phyloP scores from a whole-genome alignment of 2,797 vertebrate species.

The Odontamblyopus lacepedii region DNA sequence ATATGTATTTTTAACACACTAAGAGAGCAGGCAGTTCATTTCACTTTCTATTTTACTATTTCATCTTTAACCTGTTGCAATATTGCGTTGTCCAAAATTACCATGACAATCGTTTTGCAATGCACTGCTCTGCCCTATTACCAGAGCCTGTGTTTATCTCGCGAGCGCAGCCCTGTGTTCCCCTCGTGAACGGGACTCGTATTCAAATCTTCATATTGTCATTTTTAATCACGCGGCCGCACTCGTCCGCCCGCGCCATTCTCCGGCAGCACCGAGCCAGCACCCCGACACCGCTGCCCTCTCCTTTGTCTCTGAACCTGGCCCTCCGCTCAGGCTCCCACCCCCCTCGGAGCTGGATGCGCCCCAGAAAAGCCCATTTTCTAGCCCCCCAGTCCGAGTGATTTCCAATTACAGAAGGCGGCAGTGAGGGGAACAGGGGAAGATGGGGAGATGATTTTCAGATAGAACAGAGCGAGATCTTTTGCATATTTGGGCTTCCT shows the following conservation, averaged over 20 bases:
- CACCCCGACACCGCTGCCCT: neutral
- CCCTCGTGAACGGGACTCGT: neutral
- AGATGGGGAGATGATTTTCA: neutral
- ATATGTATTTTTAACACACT: too few relatives aligned
- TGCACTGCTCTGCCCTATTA: neutral
- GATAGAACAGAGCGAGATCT: neutral
- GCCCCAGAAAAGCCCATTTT: slow-evolving; percentile 8
- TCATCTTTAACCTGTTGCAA: neutral
- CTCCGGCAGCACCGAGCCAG: neutral
- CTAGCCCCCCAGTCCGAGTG: slow-evolving; percentile 4
- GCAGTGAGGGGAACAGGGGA: neutral
- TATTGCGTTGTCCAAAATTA: neutral
- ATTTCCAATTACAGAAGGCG: slow-evolving; percentile 16
- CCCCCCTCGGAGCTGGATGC: neutral
- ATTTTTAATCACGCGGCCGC: neutral
- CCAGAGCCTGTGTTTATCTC: neutral
- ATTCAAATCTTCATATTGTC: slow-evolving; percentile 1
- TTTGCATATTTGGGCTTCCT: neutral
- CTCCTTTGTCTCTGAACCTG: slow-evolving; percentile 1
- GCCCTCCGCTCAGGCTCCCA: neutral
- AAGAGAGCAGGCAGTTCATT: neutral
- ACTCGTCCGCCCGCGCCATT: neutral
- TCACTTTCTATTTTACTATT: neutral
- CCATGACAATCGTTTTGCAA: neutral
- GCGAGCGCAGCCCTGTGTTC: neutral